Percentiles rank a stretch among this genome's conserved stretches.
phyloP scores from a whole-genome alignment of 2,888 invertebrate genomes.

The Andricus quercusramuli region DNA sequence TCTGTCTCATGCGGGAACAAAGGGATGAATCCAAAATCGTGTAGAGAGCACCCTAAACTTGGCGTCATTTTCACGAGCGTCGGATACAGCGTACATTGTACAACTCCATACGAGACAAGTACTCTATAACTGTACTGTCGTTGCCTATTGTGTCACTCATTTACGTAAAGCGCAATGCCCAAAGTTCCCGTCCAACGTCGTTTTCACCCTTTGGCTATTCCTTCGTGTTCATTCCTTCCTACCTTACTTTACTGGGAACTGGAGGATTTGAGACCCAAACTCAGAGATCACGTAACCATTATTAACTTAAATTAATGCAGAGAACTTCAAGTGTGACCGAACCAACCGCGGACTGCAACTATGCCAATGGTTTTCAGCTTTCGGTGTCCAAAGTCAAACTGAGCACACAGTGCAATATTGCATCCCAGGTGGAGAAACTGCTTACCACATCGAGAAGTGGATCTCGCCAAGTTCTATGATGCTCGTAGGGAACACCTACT shows the following conservation, averaged over 20 bases:
- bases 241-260: background rate
- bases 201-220: constrained; percentile 15
- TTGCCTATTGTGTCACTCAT: constrained; percentile 9
- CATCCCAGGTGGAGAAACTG: constrained; percentile 29
- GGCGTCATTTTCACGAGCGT: background rate
- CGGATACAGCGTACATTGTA: background rate
- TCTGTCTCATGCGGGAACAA: constrained; percentile 20
- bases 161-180: constrained; percentile 18
- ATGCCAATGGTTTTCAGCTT: constrained; percentile 30
- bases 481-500: constrained; percentile 26
- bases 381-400: constrained; percentile 26
- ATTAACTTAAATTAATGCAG: constrained; percentile 18
- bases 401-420: constrained; percentile 26
- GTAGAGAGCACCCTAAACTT: constrained; percentile 6
- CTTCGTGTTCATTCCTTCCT: background rate
- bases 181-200: constrained; percentile 12
- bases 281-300: constrained; percentile 29
- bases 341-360: constrained; percentile 28
- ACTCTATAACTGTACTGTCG: background rate
- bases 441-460: constrained; percentile 20
- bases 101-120: background rate
- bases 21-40: constrained; percentile 30
- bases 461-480: constrained; percentile 24
- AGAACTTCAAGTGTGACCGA: constrained; percentile 12
- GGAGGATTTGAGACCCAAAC: background rate